Percentiles rank a stretch among this genome's conserved stretches.
Evolutionary conservation across 2,797 vertebrate species (phyloP).

Genomic region (Paratrypauchen microcephalus): DNA sequence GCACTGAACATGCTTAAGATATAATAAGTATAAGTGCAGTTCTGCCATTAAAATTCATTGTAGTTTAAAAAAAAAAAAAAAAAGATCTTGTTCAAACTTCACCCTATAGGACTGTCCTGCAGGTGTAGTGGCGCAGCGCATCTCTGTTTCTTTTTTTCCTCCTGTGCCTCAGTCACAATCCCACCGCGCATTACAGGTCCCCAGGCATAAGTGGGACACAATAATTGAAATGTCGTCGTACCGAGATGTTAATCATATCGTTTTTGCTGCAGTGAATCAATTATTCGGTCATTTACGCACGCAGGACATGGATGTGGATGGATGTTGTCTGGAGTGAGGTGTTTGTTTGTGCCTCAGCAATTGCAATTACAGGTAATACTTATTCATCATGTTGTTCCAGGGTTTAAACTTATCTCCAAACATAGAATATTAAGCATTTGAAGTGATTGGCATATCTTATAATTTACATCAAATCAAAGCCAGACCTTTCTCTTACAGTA

Average conservation of each 20-base stretch:
- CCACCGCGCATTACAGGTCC: neutral
- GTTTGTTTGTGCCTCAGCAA: neutral
- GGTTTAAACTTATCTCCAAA: neutral
- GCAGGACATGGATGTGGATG: neutral
- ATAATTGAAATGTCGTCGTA: constrained; percentile 9
- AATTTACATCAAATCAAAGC: neutral
- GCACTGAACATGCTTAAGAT: neutral
- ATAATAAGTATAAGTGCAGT: neutral
- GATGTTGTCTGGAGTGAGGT: neutral
- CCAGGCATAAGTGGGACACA: neutral
- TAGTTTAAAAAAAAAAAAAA: neutral
- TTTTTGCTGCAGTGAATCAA: neutral
- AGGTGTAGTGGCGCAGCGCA: neutral
- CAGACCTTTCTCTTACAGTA: too few relatives aligned
- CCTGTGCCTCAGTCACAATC: neutral
- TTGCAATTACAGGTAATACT: neutral
- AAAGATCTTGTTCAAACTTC: neutral
- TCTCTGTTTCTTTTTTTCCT: neutral
- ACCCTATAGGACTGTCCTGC: neutral
- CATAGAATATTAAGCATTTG: neutral
- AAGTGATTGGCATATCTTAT: neutral
- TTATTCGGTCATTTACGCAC: neutral
- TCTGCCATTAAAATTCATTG: neutral
- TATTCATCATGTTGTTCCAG: neutral
- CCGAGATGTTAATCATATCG: neutral